phyloP scores from a whole-genome alignment of 2,113 vertebrate genomes.

The Neodontobutis hainanensis region DNA sequence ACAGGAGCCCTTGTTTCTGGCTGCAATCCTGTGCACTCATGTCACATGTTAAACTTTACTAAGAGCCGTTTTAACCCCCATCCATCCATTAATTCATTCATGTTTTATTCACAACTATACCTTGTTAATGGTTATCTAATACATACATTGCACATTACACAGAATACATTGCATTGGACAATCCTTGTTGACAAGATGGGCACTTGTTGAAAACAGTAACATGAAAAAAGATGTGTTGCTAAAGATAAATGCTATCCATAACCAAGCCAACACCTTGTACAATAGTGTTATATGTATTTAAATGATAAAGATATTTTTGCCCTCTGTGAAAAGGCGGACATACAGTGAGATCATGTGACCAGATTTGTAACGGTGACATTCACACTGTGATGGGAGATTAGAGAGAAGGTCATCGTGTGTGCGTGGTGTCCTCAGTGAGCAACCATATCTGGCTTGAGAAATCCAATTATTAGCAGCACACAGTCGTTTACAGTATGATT shows the following conservation, averaged over 20 bases:
- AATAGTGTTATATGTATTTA: too few relatives aligned
- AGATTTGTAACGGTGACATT: slow-evolving; percentile 56
- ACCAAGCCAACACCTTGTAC: not conserved
- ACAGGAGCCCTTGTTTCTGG: not conserved
- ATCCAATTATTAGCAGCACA: slow-evolving; percentile 47
- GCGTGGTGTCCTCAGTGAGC: slow-evolving; percentile 16
- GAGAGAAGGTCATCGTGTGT: slow-evolving; percentile 34
- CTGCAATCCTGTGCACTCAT: slow-evolving; percentile 13
- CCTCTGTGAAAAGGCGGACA: slow-evolving; percentile 28
- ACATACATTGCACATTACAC: too few relatives aligned
- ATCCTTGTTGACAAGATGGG: not conserved
- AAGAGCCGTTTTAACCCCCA: slow-evolving; percentile 14
- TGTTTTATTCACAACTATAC: too few relatives aligned
- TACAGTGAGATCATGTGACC: slow-evolving; percentile 26
- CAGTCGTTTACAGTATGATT: slow-evolving; percentile 38
- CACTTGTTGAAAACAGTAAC: not conserved
- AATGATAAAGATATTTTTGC: slow-evolving; percentile 13
- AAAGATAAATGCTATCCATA: slow-evolving; percentile 9
- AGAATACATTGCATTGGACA: too few relatives aligned
- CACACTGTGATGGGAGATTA: slow-evolving; percentile 41
- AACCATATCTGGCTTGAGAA: slow-evolving; percentile 36
- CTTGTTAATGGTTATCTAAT: too few relatives aligned
- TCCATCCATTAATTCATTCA: too few relatives aligned
- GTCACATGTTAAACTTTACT: slow-evolving; percentile 25
- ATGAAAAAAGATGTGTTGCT: slow-evolving; percentile 21